Conservation (phyloP, 2,113 vertebrate genomes). For the Melanerpes formicivorus region DNA sequence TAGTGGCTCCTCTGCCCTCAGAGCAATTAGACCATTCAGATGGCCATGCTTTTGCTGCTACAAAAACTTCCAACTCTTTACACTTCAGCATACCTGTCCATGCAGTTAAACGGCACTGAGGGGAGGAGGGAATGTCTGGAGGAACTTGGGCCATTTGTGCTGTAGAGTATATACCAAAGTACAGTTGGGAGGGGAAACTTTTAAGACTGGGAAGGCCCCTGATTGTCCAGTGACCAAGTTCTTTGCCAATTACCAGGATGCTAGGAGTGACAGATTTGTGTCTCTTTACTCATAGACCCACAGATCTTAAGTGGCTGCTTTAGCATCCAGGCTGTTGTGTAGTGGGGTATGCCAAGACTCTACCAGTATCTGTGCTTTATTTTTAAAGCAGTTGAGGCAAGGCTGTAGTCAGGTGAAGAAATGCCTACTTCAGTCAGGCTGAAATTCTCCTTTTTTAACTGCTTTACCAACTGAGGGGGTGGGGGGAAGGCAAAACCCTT, state of each 20-base stretch:
- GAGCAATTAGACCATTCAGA: neutral
- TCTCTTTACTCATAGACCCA: neutral
- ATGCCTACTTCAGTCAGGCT: neutral
- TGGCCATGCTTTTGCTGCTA: neutral
- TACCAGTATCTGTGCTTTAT: neutral
- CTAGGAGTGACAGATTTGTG: neutral
- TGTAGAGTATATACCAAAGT: neutral
- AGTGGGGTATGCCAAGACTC: fast-evolving
- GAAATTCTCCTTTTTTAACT: neutral
- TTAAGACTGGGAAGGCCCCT: neutral
- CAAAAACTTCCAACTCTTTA: neutral
- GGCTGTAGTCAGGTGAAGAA: neutral
- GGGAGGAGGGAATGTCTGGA: neutral
- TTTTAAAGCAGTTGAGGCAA: neutral
- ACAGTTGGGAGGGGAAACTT: neutral
- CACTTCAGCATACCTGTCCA: neutral
- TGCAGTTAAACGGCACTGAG: neutral
- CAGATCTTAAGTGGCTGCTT: neutral
- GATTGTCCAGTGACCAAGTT: neutral
- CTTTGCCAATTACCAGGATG: neutral
- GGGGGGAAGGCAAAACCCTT: neutral
- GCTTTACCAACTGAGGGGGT: neutral
- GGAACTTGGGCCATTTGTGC: neutral
- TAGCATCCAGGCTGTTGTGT: neutral
- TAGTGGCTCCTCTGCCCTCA: neutral